Conservation (phyloP, 2,888 invertebrate genomes). For the Acheta domesticus region DNA sequence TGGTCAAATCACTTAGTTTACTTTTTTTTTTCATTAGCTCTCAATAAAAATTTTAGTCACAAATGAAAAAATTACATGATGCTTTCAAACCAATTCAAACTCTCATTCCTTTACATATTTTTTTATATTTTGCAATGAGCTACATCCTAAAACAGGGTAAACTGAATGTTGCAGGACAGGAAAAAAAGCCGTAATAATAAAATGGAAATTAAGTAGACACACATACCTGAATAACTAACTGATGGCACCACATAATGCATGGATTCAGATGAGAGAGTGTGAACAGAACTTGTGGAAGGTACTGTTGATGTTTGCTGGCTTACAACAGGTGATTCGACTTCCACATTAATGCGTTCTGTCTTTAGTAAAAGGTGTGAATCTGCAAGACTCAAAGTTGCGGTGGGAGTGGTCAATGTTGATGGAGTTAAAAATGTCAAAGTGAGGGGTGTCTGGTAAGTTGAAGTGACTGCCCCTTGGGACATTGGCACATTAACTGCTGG, state of each 20-base stretch:
- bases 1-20: no score
- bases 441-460: slow-evolving; percentile 44
- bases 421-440: slow-evolving; percentile 47
- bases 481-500: slow-evolving; percentile 37
- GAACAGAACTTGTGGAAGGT: neutral
- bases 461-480: slow-evolving; percentile 3
- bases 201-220: neutral
- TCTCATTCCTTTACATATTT: no score
- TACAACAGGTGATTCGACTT: slow-evolving; percentile 32
- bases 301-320: neutral
- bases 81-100: no score
- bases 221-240: slow-evolving; percentile 47
- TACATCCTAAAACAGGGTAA: no score
- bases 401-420: slow-evolving; percentile 31
- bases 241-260: slow-evolving; percentile 41
- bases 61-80: no score
- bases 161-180: no score
- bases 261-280: slow-evolving; percentile 29
- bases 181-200: neutral
- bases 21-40: no score
- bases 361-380: slow-evolving; percentile 34
- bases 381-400: slow-evolving; percentile 31
- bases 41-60: no score
- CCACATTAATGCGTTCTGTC: slow-evolving; percentile 33
- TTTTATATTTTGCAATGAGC: no score